phyloP scores from a whole-genome alignment of 2,888 invertebrate species.

The Craniophora ligustri region DNA sequence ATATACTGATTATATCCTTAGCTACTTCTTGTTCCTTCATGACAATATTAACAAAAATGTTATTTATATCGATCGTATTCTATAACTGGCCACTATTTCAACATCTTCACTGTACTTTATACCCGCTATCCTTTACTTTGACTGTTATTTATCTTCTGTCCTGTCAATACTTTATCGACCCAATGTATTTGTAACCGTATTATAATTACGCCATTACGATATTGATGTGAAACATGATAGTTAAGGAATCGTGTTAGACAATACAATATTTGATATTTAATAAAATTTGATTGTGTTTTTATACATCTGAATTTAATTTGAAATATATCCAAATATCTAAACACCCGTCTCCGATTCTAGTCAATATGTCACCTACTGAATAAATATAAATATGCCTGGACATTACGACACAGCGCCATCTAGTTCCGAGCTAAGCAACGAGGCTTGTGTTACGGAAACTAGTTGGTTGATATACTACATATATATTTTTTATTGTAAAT shows the following conservation, averaged over 20 bases:
- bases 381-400: too few species aligned
- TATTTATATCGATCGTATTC: slow-evolving; percentile 45
- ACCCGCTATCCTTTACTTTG: slow-evolving; percentile 35
- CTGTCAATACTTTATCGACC: slow-evolving; percentile 72
- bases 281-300: slow-evolving; percentile 89
- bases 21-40: slow-evolving; percentile 83
- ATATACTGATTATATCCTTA: slow-evolving; percentile 59
- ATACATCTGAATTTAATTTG: slow-evolving; percentile 72
- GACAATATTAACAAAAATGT: slow-evolving; percentile 68
- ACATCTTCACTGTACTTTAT: slow-evolving; percentile 33
- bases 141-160: slow-evolving; percentile 43
- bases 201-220: slow-evolving; percentile 79
- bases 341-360: neutral
- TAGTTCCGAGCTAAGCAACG: too few species aligned
- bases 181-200: slow-evolving; percentile 81
- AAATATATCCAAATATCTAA: neutral
- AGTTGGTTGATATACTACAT: too few species aligned
- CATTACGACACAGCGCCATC: too few species aligned
- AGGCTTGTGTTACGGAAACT: too few species aligned
- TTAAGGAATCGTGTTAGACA: slow-evolving; percentile 89
- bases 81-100: slow-evolving; percentile 41
- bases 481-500: too few species aligned
- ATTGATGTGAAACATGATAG: slow-evolving; percentile 88
- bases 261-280: slow-evolving; percentile 89
- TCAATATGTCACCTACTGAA: too few species aligned